Base-by-base conservation (phyloP, 2,113 vertebrate species). In the Brachionichthys hirsutus region DNA sequence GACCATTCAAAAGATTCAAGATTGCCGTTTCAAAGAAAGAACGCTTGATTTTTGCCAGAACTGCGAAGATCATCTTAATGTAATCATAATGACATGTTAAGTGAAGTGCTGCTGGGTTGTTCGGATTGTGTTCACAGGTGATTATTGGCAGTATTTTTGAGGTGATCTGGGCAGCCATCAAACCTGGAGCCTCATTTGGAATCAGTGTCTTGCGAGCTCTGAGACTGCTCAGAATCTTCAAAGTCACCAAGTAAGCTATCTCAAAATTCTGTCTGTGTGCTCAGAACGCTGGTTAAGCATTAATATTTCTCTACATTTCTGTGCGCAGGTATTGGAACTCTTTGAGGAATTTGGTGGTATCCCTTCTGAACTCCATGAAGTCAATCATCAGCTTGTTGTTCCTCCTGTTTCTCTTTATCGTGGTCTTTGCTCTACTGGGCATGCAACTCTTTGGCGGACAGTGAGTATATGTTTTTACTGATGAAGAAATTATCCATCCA, bases 361-460 rank as follows among this genome's bases (percentile, higher is more conserved):
- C 97, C 20, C 80, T 98, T 84, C 92, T 98, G 30, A 98, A 95
- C 86, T 98, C 97, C 60, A 98, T 98, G 97, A 98, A 97, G 73
- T 98, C 97, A 56, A 98, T 98, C 83, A 93, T 98, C 90, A 98
- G 96, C 81, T 87, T 98, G 54, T 87, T 98, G 11, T 98, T 98
- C 87, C 89, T 98, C 51, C 95, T 98, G 1, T 98, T 98, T 85
- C 93, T 98, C 35, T 98, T 98, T 91, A 98, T 98, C 0, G 97
- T 98, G 63, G 97, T 98, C 69, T 98, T 98, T 1, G 97, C 97
- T 34, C 77, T 98, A 82, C 89, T 98, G 78, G 97, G 97, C 58
- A 98, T 98, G 97, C 96, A 98, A 87, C 94, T 98, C 45, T 98
- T 98, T 7, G 96, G 96, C 48, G 96, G 96, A 69, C 94, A 95